Evolutionary conservation across 2,113 vertebrate genomes (phyloP).

Genomic region (Pungitius pungitius): DNA sequence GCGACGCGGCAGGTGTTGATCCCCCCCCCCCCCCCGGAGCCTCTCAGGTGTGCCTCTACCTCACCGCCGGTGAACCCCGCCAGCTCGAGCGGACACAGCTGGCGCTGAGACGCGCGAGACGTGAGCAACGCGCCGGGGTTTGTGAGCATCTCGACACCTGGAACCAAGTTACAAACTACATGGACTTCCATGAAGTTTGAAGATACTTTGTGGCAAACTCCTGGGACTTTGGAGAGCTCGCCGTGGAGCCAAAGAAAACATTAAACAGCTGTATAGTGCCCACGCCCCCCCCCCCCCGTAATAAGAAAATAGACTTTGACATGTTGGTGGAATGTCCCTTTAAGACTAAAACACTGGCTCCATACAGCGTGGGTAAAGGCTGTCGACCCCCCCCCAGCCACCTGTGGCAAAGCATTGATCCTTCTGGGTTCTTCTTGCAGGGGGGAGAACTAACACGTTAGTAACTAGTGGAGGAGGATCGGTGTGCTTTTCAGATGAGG

Average conservation of each 20-base stretch:
- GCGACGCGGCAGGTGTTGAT: slow-evolving; percentile 54
- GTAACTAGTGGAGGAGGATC: background rate
- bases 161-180: too few species aligned
- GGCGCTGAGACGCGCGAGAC: too few species aligned
- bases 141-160: too few species aligned
- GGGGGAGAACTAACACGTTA: background rate
- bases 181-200: too few species aligned
- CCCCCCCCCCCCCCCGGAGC: slow-evolving; percentile 6
- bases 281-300: too few species aligned
- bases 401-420: background rate
- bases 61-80: slow-evolving; percentile 41
- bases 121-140: too few species aligned
- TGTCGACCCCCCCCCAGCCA: background rate
- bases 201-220: too few species aligned
- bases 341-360: background rate
- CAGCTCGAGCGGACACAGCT: slow-evolving; percentile 11
- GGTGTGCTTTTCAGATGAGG: background rate
- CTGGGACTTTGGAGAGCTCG: background rate
- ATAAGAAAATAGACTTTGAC: slow-evolving; percentile 7
- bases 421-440: background rate
- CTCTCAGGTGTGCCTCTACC: slow-evolving; percentile 53
- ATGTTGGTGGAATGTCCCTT: slow-evolving; percentile 3
- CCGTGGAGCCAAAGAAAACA: background rate
- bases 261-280: background rate
- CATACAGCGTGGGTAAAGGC: too few species aligned